These are phyloP conservation scores for Tapera naevia DNA, from an alignment of 2,797 vertebrate genomes.

Conservation along the genomic window DNA sequence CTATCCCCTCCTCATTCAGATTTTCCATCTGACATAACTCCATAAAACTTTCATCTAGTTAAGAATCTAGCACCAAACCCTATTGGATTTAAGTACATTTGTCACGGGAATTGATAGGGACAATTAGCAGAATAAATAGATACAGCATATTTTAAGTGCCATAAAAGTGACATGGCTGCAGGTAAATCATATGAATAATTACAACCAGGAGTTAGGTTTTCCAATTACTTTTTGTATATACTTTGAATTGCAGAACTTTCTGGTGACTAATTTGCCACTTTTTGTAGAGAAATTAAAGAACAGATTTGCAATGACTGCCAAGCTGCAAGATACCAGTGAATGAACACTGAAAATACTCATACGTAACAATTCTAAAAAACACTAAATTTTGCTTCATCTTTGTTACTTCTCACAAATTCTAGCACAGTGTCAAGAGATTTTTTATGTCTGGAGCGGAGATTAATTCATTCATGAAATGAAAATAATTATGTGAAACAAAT, in stretches of 20 bases:
- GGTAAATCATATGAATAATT: conserved; percentile 54
- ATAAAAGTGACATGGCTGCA: conserved; percentile 27
- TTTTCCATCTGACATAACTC: background rate
- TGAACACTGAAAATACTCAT: background rate
- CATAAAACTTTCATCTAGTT: background rate
- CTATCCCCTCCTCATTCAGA: background rate
- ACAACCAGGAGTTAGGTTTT: conserved; percentile 30
- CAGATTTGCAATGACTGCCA: background rate
- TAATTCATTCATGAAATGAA: conserved; percentile 10
- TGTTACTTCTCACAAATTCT: background rate
- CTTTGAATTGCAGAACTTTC: background rate
- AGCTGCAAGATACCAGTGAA: background rate
- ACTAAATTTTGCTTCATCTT: background rate
- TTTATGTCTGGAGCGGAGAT: background rate
- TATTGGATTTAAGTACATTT: background rate
- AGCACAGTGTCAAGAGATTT: background rate
- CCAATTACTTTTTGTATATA: background rate
- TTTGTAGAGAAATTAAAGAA: background rate
- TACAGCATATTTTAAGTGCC: background rate
- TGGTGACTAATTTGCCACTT: background rate
- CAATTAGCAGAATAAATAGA: conserved; percentile 41
- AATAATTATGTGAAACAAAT: conserved; percentile 27
- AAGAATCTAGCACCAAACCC: background rate
- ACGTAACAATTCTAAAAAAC: background rate
- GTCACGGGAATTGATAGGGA: conserved; percentile 25